These are phyloP conservation scores for Sericinus montela DNA, from an alignment of 2,888 invertebrate species.

Conservation along the genomic window DNA sequence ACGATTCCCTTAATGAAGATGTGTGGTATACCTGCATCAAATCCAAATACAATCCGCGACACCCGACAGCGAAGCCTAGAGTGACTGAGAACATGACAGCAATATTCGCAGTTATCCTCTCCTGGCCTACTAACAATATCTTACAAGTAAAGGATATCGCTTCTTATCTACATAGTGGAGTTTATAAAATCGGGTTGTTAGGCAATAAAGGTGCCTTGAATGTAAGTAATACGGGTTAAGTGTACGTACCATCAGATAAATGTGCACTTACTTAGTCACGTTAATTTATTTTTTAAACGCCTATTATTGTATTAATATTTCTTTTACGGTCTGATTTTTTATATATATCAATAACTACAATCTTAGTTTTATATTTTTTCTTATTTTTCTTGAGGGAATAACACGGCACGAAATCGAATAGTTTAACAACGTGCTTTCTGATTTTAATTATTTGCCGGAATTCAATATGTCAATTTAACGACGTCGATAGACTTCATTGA, in stretches of 20 bases:
- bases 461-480: no score
- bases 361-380: no score
- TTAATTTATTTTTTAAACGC: background rate
- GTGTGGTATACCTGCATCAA: constrained; percentile 86
- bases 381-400: no score
- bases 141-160: constrained; percentile 50
- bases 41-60: constrained; percentile 33
- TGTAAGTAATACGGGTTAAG: constrained; percentile 37
- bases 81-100: constrained; percentile 35
- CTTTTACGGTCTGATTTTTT: background rate
- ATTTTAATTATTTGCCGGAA: no score
- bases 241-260: background rate
- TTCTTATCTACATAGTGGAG: constrained; percentile 38
- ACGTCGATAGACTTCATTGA: no score
- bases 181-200: constrained; percentile 43
- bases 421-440: no score
- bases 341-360: no score
- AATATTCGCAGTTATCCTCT: constrained; percentile 84
- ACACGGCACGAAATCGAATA: no score
- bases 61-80: constrained; percentile 38
- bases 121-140: constrained; percentile 82
- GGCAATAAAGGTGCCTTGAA: constrained; percentile 41
- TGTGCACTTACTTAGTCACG: background rate
- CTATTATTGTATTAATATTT: background rate
- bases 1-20: constrained; percentile 84